Percentiles rank a stretch among this genome's conserved stretches.
Evolutionary conservation across 2,888 invertebrate species (phyloP).

Genomic region (Rhopalosiphum nymphaeae): DNA sequence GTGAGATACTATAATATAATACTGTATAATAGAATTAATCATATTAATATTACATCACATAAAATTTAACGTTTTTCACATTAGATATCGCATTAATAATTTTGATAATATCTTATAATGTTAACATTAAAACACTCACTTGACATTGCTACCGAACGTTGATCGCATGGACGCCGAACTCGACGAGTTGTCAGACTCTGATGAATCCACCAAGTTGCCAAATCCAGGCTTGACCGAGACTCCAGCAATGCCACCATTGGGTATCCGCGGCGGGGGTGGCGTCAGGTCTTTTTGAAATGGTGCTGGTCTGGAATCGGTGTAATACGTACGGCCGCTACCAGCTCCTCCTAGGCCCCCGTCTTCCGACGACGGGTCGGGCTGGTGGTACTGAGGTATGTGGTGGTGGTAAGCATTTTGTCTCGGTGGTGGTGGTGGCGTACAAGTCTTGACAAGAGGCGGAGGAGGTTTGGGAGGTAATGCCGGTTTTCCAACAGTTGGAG

Average conservation of each 20-base stretch:
- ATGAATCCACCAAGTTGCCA: conserved; percentile 52
- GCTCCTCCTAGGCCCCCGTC: conserved; percentile 23
- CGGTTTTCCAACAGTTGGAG: conserved; percentile 73
- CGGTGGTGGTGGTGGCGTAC: conserved; percentile 73
- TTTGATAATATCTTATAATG: neutral
- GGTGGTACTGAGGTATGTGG: conserved; percentile 61
- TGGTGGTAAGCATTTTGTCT: conserved; percentile 70
- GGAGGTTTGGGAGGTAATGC: conserved; percentile 88
- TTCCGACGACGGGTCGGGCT: conserved; percentile 57
- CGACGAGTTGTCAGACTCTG: conserved; percentile 60
- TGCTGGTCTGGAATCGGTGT: neutral
- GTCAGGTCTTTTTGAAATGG: conserved; percentile 27
- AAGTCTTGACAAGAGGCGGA: conserved; percentile 71
- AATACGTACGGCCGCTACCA: neutral
- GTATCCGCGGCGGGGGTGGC: conserved; percentile 35
- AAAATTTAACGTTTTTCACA: neutral
- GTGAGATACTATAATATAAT: neutral
- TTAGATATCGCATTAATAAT: too few species aligned
- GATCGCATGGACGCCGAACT: conserved; percentile 54
- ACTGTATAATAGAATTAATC: neutral
- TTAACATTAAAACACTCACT: conserved; percentile 32
- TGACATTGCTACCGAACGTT: conserved; percentile 29
- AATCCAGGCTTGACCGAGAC: conserved; percentile 35
- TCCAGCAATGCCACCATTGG: conserved; percentile 35
- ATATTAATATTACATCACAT: neutral